Base-by-base conservation (phyloP, 2,888 invertebrate genomes). In the Drosophila suboccidentalis region DNA sequence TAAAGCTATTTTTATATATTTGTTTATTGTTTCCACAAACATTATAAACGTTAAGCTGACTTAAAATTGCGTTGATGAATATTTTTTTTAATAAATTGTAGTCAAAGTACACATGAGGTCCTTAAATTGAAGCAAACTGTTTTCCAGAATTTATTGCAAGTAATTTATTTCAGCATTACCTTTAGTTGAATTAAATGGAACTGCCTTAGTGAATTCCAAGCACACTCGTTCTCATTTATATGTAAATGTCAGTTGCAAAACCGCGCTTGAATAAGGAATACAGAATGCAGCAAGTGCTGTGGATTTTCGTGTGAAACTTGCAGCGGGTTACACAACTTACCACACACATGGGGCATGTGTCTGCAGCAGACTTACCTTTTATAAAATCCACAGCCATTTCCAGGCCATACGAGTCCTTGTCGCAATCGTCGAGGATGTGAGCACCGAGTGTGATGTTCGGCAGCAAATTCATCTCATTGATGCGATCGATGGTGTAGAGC, bases 331-430 rank as follows among this genome's bases (percentile, higher is more conserved):
- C 32, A 19, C 39, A 54, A 34, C 17, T 49, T 49, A 19, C 11
- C 49, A 22, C 26, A 4, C 3, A 11, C 6, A 49, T 15, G 34
- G 34, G 4, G 34, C 34, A 10, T 3, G 26, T 11, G 55, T 38
- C 46, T 46, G 41, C 19, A 29, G 13, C 10, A 19, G 10, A 78
- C 94, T 93, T 93, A 97, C 97, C 97, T 94, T 97, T 97, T 80
- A 98, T 98, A 92, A 98, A 98, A 92, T 97, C 97, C 47, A 98
- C 96, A 1, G 97, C 97, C 95, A 97, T 97, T 92, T 98, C 97
- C 57, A 98, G 94, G 0, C 97, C 98, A 90, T 97, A 97, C 6
- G 97, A 97, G 92, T 98, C 98, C 93, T 96, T 96, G 93, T 98
- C 98, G 92, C 98, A 98, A 93, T 98, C 98, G 91, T 98, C 98